Base-by-base conservation (phyloP, 2,888 invertebrate genomes). In the Xylophagus ater region DNA sequence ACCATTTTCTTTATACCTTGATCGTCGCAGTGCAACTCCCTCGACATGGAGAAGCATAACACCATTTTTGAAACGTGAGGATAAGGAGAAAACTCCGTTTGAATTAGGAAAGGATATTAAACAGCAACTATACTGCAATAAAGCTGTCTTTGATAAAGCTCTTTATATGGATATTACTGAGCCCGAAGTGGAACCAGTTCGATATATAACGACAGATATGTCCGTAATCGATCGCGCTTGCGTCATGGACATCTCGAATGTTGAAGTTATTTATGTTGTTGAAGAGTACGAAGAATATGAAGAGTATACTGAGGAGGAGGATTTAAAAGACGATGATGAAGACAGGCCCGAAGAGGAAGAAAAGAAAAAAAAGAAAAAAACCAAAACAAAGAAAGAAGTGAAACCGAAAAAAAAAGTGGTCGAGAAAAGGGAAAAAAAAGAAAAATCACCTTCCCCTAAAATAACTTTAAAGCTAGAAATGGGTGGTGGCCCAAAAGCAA, bases 171-270 rank as follows among this genome's bases (percentile, higher is more conserved):
- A 65, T 53, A 65, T 65, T 39, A 59, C 65, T 14, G 60, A 61
- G 42, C 56, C 62, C 4, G 47, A 54, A 39, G 43, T 44, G 8
- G 49, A 51, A 40, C 62, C 63, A 40, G 60, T 62, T 35, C 64
- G 64, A 60, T 65, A 61, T 49, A 63, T 65, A 60, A 62, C 65
- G 31, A 60, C 64, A 13, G 64, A 65, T 49, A 46, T 63, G 42
- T 65, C 64, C 38, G 65, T 65, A 38, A 64, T 65, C 44, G 65
- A 65, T 57, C 60, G 63, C 45, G 65, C 65, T 46, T 60, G 60
- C 46, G 64, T 65, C 48, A 65, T 65, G 65, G 65, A 65, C 49
- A 59, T 65, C 35, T 65, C 65, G 25, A 65, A 64, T 52, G 62
- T 63, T 51, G 65, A 64, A 57, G 62, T 64, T 51, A 63, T 64